These are phyloP conservation scores for Asobara japonica DNA, from an alignment of 1,140 invertebrate species.

Conservation along the genomic window DNA sequence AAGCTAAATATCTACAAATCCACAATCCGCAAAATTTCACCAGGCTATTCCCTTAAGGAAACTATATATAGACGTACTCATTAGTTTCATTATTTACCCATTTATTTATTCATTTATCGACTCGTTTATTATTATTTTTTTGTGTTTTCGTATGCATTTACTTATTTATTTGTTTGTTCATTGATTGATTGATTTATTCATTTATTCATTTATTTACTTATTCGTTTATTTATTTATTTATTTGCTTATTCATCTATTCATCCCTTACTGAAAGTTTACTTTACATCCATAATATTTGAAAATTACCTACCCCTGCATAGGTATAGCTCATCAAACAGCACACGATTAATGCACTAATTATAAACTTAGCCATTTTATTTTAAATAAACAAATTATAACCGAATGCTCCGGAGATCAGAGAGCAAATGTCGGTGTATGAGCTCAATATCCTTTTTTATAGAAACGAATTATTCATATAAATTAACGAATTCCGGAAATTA, in stretches of 20 bases:
- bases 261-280: too few species aligned
- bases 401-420: not conserved
- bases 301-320: constrained; percentile 18
- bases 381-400: not conserved
- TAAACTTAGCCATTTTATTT: constrained; percentile 14
- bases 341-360: not conserved
- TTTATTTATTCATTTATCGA: too few species aligned
- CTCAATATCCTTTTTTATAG: not conserved
- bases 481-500: not conserved
- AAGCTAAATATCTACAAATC: too few species aligned
- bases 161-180: not conserved
- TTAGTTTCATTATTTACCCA: too few species aligned
- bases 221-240: too few species aligned
- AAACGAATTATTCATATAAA: not conserved
- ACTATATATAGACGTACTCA: too few species aligned
- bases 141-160: not conserved
- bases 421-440: not conserved
- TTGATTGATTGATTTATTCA: not conserved
- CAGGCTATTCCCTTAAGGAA: too few species aligned
- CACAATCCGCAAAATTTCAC: too few species aligned
- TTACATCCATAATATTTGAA: too few species aligned
- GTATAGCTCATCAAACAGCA: not conserved
- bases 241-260: too few species aligned
- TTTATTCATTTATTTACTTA: too few species aligned
- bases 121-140: too few species aligned